Conservation (phyloP, 2,888 invertebrate species). For the Zootermopsis nevadensis region DNA sequence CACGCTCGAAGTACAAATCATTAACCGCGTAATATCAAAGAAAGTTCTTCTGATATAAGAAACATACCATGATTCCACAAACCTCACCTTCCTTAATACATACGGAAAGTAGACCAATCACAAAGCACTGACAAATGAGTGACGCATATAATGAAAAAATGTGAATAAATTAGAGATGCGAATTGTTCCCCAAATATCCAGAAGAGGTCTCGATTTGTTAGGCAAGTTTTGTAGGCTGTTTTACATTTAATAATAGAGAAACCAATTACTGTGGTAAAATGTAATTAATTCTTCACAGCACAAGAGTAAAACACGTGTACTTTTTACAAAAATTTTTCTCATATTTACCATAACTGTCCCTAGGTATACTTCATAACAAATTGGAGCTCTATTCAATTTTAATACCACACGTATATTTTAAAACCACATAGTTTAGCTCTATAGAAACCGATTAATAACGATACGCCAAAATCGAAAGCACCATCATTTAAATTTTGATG, state of each 20-base stretch:
- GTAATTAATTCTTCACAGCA: constrained; percentile 30
- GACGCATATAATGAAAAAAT: neutral
- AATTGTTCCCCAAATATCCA: neutral
- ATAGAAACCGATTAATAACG: constrained; percentile 33
- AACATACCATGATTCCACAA: no score
- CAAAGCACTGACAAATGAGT: neutral
- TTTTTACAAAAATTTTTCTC: neutral
- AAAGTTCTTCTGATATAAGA: no score
- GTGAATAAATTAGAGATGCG: neutral
- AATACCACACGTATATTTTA: constrained; percentile 33
- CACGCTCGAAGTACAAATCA: no score
- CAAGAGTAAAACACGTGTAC: neutral
- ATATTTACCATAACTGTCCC: constrained; percentile 20
- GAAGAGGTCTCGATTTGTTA: neutral
- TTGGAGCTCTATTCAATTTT: constrained; percentile 15
- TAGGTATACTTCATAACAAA: neutral
- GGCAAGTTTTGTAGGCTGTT: neutral
- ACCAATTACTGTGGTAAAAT: constrained; percentile 33
- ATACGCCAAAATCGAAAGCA: constrained; percentile 22
- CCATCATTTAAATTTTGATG: constrained; percentile 35
- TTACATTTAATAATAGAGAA: constrained; percentile 30
- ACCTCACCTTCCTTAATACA: no score
- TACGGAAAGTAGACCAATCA: no score
- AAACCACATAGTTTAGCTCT: constrained; percentile 34
- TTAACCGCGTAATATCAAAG: no score